These are phyloP conservation scores for Chamaedrilus cognettii DNA, from an alignment of 2,888 invertebrate species.

Conservation along the genomic window DNA sequence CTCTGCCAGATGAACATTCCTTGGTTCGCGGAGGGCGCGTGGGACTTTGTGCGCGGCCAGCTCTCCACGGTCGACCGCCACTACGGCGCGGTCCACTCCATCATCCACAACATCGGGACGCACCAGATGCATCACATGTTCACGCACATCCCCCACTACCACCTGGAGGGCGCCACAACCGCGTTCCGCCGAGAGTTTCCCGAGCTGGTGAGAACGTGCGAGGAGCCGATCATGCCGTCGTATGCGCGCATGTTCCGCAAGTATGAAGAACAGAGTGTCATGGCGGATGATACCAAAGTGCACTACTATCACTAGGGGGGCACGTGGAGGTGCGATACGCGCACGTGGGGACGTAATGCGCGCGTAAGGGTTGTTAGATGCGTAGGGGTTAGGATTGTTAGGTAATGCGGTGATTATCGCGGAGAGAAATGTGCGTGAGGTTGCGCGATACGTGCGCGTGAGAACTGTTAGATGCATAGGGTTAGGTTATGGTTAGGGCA, in stretches of 20 bases:
- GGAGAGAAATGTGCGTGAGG: too few relatives aligned
- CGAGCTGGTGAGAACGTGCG: conserved; percentile 44
- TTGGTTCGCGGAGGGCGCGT: conserved; percentile 50
- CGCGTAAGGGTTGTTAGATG: too few relatives aligned
- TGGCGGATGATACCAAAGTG: conserved; percentile 28
- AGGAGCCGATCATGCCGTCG: conserved; percentile 49
- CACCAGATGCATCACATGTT: conserved; percentile 56
- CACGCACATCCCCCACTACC: conserved; percentile 54
- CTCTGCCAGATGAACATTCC: conserved; percentile 47
- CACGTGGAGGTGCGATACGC: background rate
- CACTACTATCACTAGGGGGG: conserved; percentile 66
- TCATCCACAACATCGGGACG: conserved; percentile 52
- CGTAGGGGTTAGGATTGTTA: too few relatives aligned
- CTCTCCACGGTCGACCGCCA: conserved; percentile 53
- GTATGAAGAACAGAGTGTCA: conserved; percentile 36
- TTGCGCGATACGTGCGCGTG: too few relatives aligned
- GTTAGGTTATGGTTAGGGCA: too few relatives aligned
- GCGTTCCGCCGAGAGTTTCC: conserved; percentile 50
- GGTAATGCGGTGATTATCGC: too few relatives aligned
- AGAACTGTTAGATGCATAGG: too few relatives aligned
- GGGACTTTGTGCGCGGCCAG: conserved; percentile 55
- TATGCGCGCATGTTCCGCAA: conserved; percentile 50
- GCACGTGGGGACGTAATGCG: too few relatives aligned
- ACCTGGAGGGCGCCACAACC: conserved; percentile 50
- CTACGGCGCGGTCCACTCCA: conserved; percentile 52